Evolutionary conservation across 2,797 vertebrate genomes (phyloP), one percentile per base, ranked within the genome.

Genomic region (Sebastes cheni): DNA sequence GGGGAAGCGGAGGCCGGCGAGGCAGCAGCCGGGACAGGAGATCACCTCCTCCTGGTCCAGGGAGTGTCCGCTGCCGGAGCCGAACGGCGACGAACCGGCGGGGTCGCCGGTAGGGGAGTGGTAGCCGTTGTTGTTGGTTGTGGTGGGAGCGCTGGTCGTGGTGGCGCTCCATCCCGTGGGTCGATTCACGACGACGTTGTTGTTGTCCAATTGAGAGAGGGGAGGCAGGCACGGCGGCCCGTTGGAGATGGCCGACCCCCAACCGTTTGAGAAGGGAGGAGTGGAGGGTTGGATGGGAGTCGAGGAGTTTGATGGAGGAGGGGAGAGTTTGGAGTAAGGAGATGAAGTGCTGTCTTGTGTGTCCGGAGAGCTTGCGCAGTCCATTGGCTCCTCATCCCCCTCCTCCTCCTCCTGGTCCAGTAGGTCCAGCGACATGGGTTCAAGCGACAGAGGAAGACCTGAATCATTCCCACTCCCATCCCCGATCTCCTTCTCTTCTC

Each of bases 11-110:
- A 99, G 95, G 18, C 97, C 95, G 0, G 95, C 93, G 2, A 98
- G 94, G 89, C 98, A 99, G 95, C 98, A 99, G 83, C 97, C 96
- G 0, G 98, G 97, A 79, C 98, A 99, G 52, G 97, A 95, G 67
- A 99, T 93, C 46, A 97, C 96, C 74, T 99, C 97, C 0, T 98
- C 97, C 39, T 97, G 93, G 76, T 95, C 94, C 78, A 91, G 82
- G 8, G 94, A 94, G 81, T 91, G 91, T 6, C 88, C 86, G 2
- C 89, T 77, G 6, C 94, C 86, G 1, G 95, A 67, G 66, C 95
- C 90, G 20, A 94, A 95, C 0, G 94, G 95, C 2, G 93, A 93
- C 23, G 90, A 91, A 0, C 94, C 95, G 8, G 95, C 95, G 3
- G 93, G 91, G 34, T 93, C 92, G 25, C 89, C 86, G 75, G 95